These are phyloP conservation scores for Brachionus rotundiformis DNA, from an alignment of 1,140 invertebrate genomes.

Conservation along the genomic window DNA sequence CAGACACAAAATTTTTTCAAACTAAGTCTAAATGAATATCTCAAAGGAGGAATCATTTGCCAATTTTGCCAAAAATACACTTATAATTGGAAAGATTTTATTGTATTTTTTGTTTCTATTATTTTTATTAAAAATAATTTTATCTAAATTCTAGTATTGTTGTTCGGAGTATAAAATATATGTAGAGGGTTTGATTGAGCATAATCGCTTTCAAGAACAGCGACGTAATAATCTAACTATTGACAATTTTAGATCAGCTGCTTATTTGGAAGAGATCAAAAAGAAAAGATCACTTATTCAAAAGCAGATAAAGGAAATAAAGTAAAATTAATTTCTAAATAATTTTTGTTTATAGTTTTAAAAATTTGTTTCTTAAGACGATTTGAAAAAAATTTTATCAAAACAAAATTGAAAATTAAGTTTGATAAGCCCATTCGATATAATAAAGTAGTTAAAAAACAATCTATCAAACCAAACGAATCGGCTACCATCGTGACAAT, in stretches of 20 bases:
- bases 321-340: neutral
- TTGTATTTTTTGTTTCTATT: neutral
- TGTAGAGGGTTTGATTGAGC: slow-evolving; percentile 3
- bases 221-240: neutral
- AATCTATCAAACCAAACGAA: neutral
- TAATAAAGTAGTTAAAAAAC: neutral
- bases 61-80: slow-evolving; percentile 1
- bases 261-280: slow-evolving; percentile 8
- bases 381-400: neutral
- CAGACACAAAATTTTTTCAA: neutral
- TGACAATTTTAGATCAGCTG: slow-evolving; percentile 28
- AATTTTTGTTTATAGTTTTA: neutral
- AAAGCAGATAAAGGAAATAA: neutral
- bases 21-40: neutral
- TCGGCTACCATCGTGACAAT: neutral
- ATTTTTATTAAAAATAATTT: neutral
- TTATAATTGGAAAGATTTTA: neutral
- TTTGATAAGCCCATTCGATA: neutral
- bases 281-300: neutral
- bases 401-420: neutral
- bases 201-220: neutral
- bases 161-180: slow-evolving; percentile 15
- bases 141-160: neutral
- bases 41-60: neutral
- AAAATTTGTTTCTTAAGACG: neutral